Conservation (phyloP, 1,140 invertebrate species). For the Oryctes rhinoceros region DNA sequence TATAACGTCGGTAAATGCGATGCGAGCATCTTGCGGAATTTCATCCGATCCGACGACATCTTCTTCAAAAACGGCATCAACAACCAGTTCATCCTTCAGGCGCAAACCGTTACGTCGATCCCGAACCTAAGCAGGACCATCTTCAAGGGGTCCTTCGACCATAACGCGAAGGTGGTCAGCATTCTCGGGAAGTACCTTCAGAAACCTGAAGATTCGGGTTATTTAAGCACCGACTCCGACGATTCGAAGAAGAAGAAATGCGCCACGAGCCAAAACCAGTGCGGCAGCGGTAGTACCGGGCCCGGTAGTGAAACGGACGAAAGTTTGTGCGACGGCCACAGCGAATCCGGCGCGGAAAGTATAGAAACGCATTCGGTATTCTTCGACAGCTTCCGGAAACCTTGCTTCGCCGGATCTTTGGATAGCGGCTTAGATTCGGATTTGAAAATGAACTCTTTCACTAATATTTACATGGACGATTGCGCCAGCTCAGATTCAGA, state of each 20-base stretch:
- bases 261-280: conserved; percentile 50
- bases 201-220: conserved; percentile 73
- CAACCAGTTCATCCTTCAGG: conserved; percentile 50
- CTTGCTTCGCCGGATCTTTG: conserved; percentile 44
- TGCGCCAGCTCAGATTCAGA: conserved; percentile 40
- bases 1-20: conserved; percentile 22
- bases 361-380: conserved; percentile 84
- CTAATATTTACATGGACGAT: conserved; percentile 36
- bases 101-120: conserved; percentile 19
- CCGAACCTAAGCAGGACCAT: neutral
- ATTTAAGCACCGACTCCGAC: conserved; percentile 79
- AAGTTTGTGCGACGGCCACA: conserved; percentile 75
- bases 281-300: conserved; percentile 61
- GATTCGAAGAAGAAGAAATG: conserved; percentile 61
- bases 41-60: conserved; percentile 47
- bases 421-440: conserved; percentile 53
- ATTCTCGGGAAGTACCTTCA: conserved; percentile 2
- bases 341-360: conserved; percentile 85
- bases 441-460: conserved; percentile 42
- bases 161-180: neutral
- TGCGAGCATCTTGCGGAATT: conserved; percentile 44
- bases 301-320: conserved; percentile 77
- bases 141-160: conserved; percentile 1
- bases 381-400: conserved; percentile 71
- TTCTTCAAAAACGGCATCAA: conserved; percentile 47